Conservation (phyloP, 2,888 invertebrate genomes). For the Nemotelus pantherinus region DNA sequence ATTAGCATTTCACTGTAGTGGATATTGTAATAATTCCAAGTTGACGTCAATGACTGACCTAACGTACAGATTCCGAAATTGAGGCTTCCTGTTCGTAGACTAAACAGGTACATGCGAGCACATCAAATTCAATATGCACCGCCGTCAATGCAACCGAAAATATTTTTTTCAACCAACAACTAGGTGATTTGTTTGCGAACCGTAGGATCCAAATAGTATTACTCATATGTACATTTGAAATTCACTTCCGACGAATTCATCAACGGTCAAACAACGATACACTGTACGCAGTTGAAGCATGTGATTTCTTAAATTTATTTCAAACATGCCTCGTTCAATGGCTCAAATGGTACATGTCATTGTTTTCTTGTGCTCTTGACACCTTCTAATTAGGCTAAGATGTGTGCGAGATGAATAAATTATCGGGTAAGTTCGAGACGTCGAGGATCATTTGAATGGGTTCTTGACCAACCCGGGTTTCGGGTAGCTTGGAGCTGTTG, state of each 20-base stretch:
- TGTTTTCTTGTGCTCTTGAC: slow-evolving; percentile 41
- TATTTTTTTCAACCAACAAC: background rate
- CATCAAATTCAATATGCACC: background rate
- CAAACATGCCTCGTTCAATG: slow-evolving; percentile 22
- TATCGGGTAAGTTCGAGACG: background rate
- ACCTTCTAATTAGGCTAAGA: slow-evolving; percentile 43
- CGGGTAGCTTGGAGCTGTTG: slow-evolving; percentile 18
- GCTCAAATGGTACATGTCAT: slow-evolving; percentile 35
- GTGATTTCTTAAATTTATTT: background rate
- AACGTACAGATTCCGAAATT: slow-evolving; percentile 12
- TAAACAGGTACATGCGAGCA: no score
- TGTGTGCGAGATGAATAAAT: slow-evolving; percentile 43
- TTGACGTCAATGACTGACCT: slow-evolving; percentile 40
- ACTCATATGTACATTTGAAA: background rate
- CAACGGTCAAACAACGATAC: no score
- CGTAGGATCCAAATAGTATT: background rate
- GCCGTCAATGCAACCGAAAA: slow-evolving; percentile 16
- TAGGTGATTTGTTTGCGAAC: background rate
- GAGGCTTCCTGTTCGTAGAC: slow-evolving; percentile 6
- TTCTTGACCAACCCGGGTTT: slow-evolving; percentile 1
- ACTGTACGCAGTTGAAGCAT: background rate
- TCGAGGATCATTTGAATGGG: background rate
- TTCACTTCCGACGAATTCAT: background rate
- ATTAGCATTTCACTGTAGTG: background rate
- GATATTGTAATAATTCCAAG: background rate